Evolutionary conservation across 2,797 vertebrate species (phyloP), one percentile per base, ranked within the genome.

Genomic region (Pterois miles): DNA sequence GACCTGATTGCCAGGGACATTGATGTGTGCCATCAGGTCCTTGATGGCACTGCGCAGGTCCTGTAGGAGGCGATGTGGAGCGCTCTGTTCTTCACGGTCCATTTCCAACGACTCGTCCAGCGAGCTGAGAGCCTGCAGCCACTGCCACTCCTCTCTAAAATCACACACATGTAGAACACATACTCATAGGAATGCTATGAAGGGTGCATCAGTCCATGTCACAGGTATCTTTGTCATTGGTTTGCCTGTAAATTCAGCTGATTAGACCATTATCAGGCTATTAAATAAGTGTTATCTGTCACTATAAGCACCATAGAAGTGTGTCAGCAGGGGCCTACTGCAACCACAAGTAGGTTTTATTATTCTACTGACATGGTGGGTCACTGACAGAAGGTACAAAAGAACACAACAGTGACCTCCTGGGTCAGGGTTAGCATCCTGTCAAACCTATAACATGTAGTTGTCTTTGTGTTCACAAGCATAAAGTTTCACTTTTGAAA

Each of bases 91-190:
- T 22, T 96, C 94, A 5, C 83, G 78, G 67, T 95, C 96, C 29
- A 90, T 89, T 80, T 95, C 88, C 66, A 90, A 11, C 0, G 95
- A 86, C 77, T 97, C 96, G 0, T 97, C 96, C 59, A 96, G 46
- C 0, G 88, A 95, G 82, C 83, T 93, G 89, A 97, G 92, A 3
- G 95, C 96, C 90, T 96, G 96, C 68, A 98, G 94, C 96, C 96
- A 97, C 90, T 97, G 96, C 97, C 97, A 98, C 88, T 98, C 97
- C 83, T 97, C 97, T 85, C 97, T 98, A 63, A 38, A 85, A 66
- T n/a, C 46, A 60, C 52, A 76, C 25, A 48, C 36, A 62, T 0
- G n/a, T 7, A 11, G 9, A 36, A 52, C 33, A 38, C 18, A 70
- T 53, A 60, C 34, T 20, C 18, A 56, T 13, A 56, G 12, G 6